Percentiles rank a stretch among this genome's conserved stretches.
These are phyloP conservation scores for Thryonomys swinderianus DNA, from an alignment of 2,113 vertebrate genomes.

Conservation along the genomic window DNA sequence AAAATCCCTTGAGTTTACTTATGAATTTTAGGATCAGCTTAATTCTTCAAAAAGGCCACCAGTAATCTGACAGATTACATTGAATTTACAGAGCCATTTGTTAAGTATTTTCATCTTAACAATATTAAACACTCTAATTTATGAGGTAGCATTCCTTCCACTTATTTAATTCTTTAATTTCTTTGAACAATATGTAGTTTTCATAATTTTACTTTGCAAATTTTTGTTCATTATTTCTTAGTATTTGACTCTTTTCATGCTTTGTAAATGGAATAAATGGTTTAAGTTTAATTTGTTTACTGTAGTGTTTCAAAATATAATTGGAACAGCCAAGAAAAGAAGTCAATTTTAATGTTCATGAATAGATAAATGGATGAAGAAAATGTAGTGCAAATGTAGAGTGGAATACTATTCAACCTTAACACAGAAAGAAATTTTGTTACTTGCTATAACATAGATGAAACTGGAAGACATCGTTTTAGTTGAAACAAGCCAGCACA, in stretches of 20 bases:
- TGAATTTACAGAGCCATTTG: neutral
- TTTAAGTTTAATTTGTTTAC: neutral
- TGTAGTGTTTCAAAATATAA: neutral
- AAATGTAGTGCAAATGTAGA: neutral
- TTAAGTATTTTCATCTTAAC: neutral
- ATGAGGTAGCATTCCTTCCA: neutral
- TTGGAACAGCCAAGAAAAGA: neutral
- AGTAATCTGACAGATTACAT: neutral
- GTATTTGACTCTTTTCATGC: neutral
- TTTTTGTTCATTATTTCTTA: neutral
- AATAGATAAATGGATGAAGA: neutral
- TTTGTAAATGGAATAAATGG: neutral
- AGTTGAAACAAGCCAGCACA: neutral
- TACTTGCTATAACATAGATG: neutral
- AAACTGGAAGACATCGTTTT: neutral
- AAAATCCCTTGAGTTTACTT: neutral
- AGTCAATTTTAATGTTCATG: neutral
- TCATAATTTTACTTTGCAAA: neutral
- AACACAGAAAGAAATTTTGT: neutral
- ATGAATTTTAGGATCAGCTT: neutral
- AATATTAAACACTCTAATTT: neutral
- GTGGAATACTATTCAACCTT: neutral
- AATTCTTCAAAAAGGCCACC: neutral
- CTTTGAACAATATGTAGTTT: neutral
- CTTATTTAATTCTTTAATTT: conserved; percentile 13